A percentile compares a stretch with the other conserved stretches of the same genome.
phyloP scores from a whole-genome alignment of 2,797 vertebrate genomes.

The Micrastur ruficollis region DNA sequence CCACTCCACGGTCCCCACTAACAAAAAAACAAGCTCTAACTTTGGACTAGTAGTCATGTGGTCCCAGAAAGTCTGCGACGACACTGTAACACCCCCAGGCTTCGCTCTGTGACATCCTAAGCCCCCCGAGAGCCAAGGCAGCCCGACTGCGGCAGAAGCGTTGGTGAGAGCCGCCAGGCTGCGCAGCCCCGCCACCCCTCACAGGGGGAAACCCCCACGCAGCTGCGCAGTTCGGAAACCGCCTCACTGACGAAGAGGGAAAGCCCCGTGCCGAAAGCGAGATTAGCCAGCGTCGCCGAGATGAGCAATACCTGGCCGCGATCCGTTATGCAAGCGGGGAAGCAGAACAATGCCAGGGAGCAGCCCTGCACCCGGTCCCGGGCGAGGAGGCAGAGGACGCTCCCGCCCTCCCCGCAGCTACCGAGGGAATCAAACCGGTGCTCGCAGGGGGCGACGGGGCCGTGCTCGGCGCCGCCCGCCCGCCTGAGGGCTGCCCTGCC shows the following conservation, averaged over 20 bases:
- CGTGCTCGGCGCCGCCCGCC: background rate
- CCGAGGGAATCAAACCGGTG: background rate
- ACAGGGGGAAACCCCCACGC: background rate
- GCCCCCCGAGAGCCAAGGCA: background rate
- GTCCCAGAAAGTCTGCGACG: accelerated
- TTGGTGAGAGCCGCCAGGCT: background rate
- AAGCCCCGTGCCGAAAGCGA: background rate
- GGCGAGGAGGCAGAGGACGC: background rate
- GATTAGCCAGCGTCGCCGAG: background rate
- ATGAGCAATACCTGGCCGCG: background rate
- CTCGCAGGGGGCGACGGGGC: background rate
- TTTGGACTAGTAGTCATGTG: accelerated
- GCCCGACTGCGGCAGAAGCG: background rate
- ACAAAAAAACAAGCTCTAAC: background rate
- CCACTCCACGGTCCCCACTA: background rate
- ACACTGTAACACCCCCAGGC: too few species aligned
- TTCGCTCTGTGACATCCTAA: background rate
- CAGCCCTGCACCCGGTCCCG: background rate
- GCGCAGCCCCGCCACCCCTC: background rate
- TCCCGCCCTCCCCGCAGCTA: background rate
- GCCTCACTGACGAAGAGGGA: background rate
- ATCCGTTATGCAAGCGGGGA: background rate
- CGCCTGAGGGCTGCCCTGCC: background rate
- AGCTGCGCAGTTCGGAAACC: background rate
- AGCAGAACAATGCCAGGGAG: background rate